phyloP scores from a whole-genome alignment of 2,888 invertebrate genomes.

The Hyposoter dolosus region DNA sequence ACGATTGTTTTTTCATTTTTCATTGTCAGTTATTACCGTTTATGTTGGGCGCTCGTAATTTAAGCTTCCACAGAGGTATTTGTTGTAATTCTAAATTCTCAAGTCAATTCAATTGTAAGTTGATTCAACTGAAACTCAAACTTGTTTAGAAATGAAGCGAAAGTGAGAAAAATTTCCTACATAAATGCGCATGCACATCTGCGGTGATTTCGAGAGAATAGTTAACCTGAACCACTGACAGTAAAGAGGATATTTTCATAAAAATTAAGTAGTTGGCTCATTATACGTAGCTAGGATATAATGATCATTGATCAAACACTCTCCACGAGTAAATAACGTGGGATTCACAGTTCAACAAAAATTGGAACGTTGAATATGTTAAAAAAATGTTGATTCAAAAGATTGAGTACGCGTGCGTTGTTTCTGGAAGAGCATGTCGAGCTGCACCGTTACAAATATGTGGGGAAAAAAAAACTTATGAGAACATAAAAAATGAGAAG shows the following conservation, averaged over 20 bases:
- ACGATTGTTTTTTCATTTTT: neutral
- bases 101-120: neutral
- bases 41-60: conserved; percentile 13
- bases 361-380: conserved; percentile 13
- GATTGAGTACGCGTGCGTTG: neutral
- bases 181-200: no score
- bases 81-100: neutral
- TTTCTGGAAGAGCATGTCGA: neutral
- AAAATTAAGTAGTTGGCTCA: conserved; percentile 35
- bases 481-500: neutral
- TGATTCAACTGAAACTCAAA: no score
- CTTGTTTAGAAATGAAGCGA: no score
- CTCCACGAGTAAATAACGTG: neutral
- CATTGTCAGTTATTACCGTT: neutral
- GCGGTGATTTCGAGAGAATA: no score
- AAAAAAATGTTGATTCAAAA: neutral
- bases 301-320: conserved; percentile 31
- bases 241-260: conserved; percentile 11
- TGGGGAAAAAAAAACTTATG: neutral
- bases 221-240: conserved; percentile 1
- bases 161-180: no score
- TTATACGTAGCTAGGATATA: conserved; percentile 29
- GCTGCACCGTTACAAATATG: neutral
- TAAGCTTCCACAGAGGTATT: conserved; percentile 13
- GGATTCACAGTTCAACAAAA: conserved; percentile 3